Evolutionary conservation across 2,888 invertebrate genomes (phyloP).

Genomic region (Harpalus rubripes): DNA sequence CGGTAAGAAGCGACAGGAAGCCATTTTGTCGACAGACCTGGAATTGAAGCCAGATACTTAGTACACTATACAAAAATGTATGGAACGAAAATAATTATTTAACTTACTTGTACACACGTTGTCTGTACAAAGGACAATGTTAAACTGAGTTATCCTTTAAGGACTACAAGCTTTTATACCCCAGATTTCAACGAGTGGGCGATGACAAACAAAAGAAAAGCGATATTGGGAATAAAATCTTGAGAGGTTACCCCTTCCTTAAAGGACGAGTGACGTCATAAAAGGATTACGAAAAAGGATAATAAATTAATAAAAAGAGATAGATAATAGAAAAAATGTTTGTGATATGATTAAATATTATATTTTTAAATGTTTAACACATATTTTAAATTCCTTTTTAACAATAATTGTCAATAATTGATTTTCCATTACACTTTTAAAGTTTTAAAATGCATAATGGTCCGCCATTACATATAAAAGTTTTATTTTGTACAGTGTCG

Average conservation of each 20-base stretch:
- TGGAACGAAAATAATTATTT: background rate
- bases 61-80: background rate
- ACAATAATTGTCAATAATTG: too few species aligned
- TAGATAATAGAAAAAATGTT: too few species aligned
- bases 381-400: too few species aligned
- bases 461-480: too few species aligned
- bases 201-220: constrained; percentile 21
- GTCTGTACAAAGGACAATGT: background rate
- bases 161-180: constrained; percentile 11
- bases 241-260: background rate
- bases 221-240: constrained; percentile 21
- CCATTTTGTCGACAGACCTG: constrained; percentile 29
- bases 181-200: constrained; percentile 6
- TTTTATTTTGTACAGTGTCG: too few species aligned
- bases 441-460: too few species aligned
- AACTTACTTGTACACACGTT: constrained; percentile 1
- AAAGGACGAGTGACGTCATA: constrained; percentile 5
- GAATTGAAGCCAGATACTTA: background rate
- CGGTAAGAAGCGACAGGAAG: constrained; percentile 3
- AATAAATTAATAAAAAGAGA: too few species aligned
- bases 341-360: too few species aligned
- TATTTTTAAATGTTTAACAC: too few species aligned
- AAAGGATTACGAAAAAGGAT: background rate
- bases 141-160: background rate
- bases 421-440: too few species aligned